phyloP scores from a whole-genome alignment of 2,113 vertebrate genomes.

The Morphnarchus princeps region DNA sequence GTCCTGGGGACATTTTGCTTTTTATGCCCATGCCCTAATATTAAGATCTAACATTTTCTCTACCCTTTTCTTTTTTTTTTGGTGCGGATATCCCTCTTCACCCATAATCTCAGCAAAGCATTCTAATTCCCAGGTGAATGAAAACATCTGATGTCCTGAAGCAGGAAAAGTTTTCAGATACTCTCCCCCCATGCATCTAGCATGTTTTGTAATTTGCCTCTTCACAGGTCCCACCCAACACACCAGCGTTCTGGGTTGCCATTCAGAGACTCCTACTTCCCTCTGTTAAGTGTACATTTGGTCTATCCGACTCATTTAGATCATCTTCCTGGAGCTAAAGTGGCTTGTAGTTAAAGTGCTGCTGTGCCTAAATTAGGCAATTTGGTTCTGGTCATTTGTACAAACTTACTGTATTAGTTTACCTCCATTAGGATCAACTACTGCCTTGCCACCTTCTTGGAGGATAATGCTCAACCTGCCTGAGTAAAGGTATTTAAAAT shows the following conservation, averaged over 20 bases:
- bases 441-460: background rate
- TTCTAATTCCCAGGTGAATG: background rate
- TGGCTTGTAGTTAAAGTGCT: background rate
- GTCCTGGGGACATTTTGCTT: background rate
- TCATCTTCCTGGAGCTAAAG: background rate
- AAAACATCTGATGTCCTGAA: background rate
- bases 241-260: background rate
- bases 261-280: background rate
- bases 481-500: background rate
- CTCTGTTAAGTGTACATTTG: background rate
- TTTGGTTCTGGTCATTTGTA: background rate
- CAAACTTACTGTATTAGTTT: background rate
- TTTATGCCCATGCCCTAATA: background rate
- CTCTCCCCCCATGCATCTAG: background rate
- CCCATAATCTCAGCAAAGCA: background rate
- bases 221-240: background rate
- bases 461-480: background rate
- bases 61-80: background rate
- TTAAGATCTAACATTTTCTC: background rate
- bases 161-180: background rate
- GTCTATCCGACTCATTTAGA: background rate
- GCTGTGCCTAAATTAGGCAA: background rate
- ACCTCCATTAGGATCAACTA: background rate
- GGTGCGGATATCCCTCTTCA: background rate
- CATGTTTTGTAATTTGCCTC: background rate